phyloP scores from a whole-genome alignment of 2,888 invertebrate genomes.

The Drosophila nr. medialis region DNA sequence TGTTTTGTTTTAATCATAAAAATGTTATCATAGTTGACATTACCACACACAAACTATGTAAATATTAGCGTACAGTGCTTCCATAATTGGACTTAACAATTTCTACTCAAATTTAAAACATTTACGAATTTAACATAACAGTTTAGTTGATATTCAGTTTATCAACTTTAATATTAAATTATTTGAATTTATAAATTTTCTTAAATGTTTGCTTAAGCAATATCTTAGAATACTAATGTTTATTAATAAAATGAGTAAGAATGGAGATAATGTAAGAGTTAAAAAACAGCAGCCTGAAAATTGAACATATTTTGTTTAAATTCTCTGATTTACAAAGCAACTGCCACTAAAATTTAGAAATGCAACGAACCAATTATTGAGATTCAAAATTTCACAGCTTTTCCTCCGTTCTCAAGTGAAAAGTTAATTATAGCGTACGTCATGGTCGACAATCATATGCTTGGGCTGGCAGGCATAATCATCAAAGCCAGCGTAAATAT shows the following conservation, averaged over 20 bases:
- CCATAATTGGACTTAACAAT: not conserved
- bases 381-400: not conserved
- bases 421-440: constrained; percentile 4
- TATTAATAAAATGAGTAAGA: not conserved
- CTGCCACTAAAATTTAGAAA: not conserved
- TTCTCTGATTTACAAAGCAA: not conserved
- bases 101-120: not conserved
- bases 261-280: not conserved
- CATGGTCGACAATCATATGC: not conserved
- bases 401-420: not conserved
- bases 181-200: no score
- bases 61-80: not conserved
- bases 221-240: not conserved
- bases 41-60: not conserved
- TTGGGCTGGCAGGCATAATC: constrained; percentile 3
- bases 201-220: not conserved
- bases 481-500: constrained; percentile 47
- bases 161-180: not conserved
- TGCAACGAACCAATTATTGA: not conserved
- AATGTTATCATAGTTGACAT: not conserved
- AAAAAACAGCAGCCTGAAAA: not conserved
- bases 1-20: constrained; percentile 1
- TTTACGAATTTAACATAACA: not conserved
- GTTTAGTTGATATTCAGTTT: not conserved
- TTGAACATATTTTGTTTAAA: not conserved